Base-by-base conservation (phyloP, 2,113 vertebrate species). In the Rhipidura dahli region DNA sequence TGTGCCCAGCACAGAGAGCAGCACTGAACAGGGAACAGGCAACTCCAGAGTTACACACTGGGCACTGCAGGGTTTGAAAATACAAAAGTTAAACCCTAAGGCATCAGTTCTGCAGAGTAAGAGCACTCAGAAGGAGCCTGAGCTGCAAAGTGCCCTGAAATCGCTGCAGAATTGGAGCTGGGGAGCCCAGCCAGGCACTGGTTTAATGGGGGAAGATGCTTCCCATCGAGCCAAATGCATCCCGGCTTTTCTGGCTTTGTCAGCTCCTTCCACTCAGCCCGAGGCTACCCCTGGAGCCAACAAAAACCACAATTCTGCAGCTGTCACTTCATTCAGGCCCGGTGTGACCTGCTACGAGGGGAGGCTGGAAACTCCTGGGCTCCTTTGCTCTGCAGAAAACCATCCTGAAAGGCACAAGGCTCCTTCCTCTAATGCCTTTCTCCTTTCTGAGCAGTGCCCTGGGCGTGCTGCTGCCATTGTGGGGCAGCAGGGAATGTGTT, bases 41-140 rank as follows among this genome's bases (percentile, higher is more conserved):
- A 39, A 39, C 39, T 39, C 9, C 39, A 39, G 39, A 39, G 39
- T 39, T 39, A 9, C 39, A 39, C 39, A 39, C 39, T 39, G 39
- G 39, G 39, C 39, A 39, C 9, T 39, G 39, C 39, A 39, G 39
- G 39, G 39, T 39, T 39, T 39, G 39, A 39, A 39, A 39, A 39
- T 39, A 39, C 9, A 39, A 39, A 39, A 39, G 39, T 39, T 39
- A 39, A 39, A 39, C 9, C 39, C 39, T 11, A 11, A 39, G 39
- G 39, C 39, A 39, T 39, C 39, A 39, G 39, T 6, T 40, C 13
- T 61, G 23, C 31, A n/a, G 33, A 33, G 47, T 6, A 26, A 83
- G 28, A 92, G 47, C 30, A 0, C 68, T 37, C 35, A 27, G 7
- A 9, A 13, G 1, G 2, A 8, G 69, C 40, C 6, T 1, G 35